Evolutionary conservation across 1,140 invertebrate genomes (phyloP).

Genomic region (Leucophenga varia): DNA sequence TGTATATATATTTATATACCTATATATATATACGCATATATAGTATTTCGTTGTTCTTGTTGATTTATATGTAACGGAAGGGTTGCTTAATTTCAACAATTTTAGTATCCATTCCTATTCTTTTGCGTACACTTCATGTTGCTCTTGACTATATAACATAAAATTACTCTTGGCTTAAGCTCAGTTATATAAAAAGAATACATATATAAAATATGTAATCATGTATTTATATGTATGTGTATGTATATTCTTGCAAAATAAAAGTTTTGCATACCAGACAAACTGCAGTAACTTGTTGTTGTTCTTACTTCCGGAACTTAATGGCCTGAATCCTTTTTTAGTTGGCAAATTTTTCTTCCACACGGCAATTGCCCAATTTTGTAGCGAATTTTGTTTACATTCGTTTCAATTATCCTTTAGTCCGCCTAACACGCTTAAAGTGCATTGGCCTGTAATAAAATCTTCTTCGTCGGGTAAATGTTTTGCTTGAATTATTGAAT

Average conservation of each 20-base stretch:
- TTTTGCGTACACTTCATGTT: too few relatives aligned
- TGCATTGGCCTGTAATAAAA: conserved; percentile 42
- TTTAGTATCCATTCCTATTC: too few relatives aligned
- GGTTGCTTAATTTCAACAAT: conserved; percentile 52
- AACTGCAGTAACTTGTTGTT: conserved; percentile 7
- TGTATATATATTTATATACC: too few relatives aligned
- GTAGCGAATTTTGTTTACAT: conserved; percentile 14
- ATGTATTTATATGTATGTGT: too few relatives aligned
- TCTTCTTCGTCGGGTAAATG: too few relatives aligned
- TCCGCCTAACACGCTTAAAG: conserved; percentile 15
- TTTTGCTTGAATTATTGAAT: too few relatives aligned
- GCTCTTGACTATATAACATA: too few relatives aligned
- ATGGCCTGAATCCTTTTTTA: conserved; percentile 55
- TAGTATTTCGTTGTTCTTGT: too few relatives aligned
- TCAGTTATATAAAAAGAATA: too few relatives aligned
- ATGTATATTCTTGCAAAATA: conserved; percentile 7
- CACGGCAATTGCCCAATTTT: conserved; percentile 18
- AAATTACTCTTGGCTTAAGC: too few relatives aligned
- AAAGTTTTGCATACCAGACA: neutral
- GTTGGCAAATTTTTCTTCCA: neutral
- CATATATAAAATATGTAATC: too few relatives aligned
- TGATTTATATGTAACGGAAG: conserved; percentile 54
- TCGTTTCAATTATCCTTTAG: conserved; percentile 15
- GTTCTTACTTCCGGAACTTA: conserved; percentile 52
- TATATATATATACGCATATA: too few relatives aligned